Evolutionary conservation across 2,888 invertebrate species (phyloP), one percentile per base, ranked within the genome.

Genomic region (Cerastoderma edule): DNA sequence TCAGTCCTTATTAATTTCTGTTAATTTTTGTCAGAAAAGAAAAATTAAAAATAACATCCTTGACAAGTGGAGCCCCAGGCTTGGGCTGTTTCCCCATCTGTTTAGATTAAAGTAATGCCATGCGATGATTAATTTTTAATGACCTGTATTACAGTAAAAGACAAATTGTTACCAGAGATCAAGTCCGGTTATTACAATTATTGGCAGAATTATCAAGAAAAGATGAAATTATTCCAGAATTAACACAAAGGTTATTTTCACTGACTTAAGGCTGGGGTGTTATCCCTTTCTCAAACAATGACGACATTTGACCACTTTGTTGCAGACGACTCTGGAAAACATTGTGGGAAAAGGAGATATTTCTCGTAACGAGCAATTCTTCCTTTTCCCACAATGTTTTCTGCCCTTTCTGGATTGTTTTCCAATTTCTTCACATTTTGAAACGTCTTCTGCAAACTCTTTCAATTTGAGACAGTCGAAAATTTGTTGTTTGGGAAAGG

Each of bases 91-190:
- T 39, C 39, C 33, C 60, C 60, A 74, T 68, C 46, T 66, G 54
- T 72, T 77, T 67, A 72, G 71, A 75, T 77, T 69, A 56, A 68
- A 74, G 44, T 80, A 64, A 67, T 75, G 64, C 74, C 57, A 67
- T 33, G 57, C 44, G 66, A 28, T 50, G 57, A 78, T 80, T 57
- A 80, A 77, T 80, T 67, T 77, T 80, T 80, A 74, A 80, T 77
- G 74, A 77, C 67, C 74, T 60, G 54, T 68, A 72, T 74, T 63
- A 75, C 65, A 48, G 27, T 32, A 48, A 67, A 28, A 66, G 70
- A 70, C 69, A 65, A 33, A 16, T 28, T 66, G n/a, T 53, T 22
- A 60, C 33, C 57, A 60, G 63, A 69, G 72, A 66, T 77, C 53
- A 72, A 32, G 70, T 50, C 70, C 35, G 56, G 57, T 57, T 67